A percentile compares a stretch with the other conserved stretches of the same genome.
phyloP scores from a whole-genome alignment of 2,888 invertebrate species.

The Drosophila prostipennis region DNA sequence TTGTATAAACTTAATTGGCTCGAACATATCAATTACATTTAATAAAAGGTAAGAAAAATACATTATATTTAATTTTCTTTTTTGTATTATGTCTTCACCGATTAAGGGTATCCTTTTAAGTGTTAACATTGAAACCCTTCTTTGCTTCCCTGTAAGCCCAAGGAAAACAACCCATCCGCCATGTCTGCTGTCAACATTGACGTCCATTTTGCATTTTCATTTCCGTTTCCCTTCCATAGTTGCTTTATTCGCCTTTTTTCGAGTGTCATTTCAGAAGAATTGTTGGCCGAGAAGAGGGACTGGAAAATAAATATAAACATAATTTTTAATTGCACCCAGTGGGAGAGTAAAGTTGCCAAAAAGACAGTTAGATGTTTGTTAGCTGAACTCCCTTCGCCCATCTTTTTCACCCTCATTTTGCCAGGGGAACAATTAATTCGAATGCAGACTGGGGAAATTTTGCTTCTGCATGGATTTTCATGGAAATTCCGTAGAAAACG shows the following conservation, averaged over 20 bases:
- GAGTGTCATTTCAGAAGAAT: slow-evolving; percentile 4
- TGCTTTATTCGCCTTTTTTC: slow-evolving; percentile 7
- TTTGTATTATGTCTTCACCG: background rate
- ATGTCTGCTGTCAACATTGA: slow-evolving; percentile 30
- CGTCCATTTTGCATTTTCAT: slow-evolving; percentile 31
- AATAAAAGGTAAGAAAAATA: background rate
- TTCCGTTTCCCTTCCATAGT: slow-evolving; percentile 6
- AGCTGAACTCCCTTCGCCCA: slow-evolving; percentile 2
- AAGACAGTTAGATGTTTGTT: slow-evolving; percentile 40
- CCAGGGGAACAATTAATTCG: slow-evolving; percentile 38
- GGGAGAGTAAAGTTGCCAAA: slow-evolving; percentile 53
- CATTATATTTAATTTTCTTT: too few species aligned
- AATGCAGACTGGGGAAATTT: slow-evolving; percentile 32
- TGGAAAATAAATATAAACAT: slow-evolving; percentile 60
- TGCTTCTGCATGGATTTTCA: slow-evolving; percentile 19
- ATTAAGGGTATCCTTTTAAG: background rate
- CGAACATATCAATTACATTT: background rate
- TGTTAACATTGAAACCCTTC: background rate
- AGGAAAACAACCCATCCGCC: background rate
- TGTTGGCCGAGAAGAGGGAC: background rate
- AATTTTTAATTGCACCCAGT: slow-evolving; percentile 70
- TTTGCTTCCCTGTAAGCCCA: background rate
- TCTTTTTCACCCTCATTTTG: background rate
- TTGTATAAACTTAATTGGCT: background rate
- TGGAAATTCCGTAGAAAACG: slow-evolving; percentile 1